Percentiles rank a stretch among this genome's conserved stretches.
phyloP scores from a whole-genome alignment of 2,797 vertebrate species.

The Malacoctenus gilli region DNA sequence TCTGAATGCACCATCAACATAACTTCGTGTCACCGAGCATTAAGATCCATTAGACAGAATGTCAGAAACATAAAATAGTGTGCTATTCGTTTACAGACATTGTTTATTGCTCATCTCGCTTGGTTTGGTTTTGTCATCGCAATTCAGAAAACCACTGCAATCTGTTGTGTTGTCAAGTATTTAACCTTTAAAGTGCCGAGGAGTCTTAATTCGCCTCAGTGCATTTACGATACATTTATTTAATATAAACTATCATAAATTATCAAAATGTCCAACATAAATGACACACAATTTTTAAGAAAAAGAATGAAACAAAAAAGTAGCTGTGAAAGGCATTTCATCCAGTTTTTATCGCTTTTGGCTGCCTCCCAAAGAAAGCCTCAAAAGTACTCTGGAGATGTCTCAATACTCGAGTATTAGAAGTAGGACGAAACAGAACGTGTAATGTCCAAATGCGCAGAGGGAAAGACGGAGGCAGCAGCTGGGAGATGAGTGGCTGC shows the following conservation, averaged over 20 bases:
- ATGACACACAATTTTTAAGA: too few species aligned
- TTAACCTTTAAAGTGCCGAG: background rate
- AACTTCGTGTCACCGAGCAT: constrained; percentile 3
- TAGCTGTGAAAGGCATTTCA: too few species aligned
- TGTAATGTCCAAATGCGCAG: constrained; percentile 14
- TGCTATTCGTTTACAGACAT: background rate
- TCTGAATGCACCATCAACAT: constrained; percentile 2
- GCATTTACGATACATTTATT: background rate
- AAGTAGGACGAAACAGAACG: constrained; percentile 8
- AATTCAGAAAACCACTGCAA: background rate
- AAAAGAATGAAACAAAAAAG: too few species aligned
- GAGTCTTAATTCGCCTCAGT: background rate
- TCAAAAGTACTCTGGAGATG: constrained; percentile 5
- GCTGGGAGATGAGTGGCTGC: constrained; percentile 9
- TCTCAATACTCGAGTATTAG: constrained; percentile 17
- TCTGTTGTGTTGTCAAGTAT: background rate
- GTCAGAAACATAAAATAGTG: background rate
- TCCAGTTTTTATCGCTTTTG: too few species aligned
- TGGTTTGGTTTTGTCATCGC: background rate
- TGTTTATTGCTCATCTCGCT: constrained; percentile 10
- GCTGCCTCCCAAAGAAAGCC: too few species aligned
- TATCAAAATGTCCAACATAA: too few species aligned
- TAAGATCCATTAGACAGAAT: constrained; percentile 2
- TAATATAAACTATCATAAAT: too few species aligned
- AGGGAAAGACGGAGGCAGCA: constrained; percentile 11